phyloP scores from a whole-genome alignment of 1,140 invertebrate genomes.

The Colletes gigas region DNA sequence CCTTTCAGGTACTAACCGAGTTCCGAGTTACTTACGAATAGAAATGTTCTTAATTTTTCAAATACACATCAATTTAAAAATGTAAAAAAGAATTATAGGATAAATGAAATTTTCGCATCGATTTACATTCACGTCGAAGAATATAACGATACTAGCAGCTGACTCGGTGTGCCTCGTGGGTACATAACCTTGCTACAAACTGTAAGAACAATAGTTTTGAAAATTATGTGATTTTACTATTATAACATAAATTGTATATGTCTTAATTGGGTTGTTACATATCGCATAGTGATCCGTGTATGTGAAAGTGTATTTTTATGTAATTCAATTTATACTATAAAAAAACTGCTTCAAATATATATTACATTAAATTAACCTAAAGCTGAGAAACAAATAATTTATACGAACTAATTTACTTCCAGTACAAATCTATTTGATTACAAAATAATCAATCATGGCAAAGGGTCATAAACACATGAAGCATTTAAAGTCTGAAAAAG shows the following conservation, averaged over 20 bases:
- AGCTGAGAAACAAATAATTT: background rate
- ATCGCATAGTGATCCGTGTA: background rate
- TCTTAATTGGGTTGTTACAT: background rate
- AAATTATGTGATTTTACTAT: background rate
- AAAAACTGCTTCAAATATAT: background rate
- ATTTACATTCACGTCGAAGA: too few relatives aligned
- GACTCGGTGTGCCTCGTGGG: background rate
- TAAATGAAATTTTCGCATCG: too few relatives aligned
- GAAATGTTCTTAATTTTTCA: too few relatives aligned
- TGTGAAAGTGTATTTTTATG: background rate
- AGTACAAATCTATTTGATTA: background rate
- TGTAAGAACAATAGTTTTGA: background rate
- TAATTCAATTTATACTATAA: background rate
- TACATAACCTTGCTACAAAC: background rate
- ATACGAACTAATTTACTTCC: background rate
- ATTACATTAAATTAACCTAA: background rate
- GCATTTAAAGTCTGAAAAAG: constrained; percentile 87
- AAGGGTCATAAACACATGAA: constrained; percentile 84
- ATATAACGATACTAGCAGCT: too few relatives aligned
- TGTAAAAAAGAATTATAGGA: too few relatives aligned
- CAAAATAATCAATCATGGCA: constrained; percentile 73
- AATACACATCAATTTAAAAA: too few relatives aligned
- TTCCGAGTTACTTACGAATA: too few relatives aligned
- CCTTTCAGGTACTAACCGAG: too few relatives aligned
- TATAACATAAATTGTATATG: background rate